Conservation (phyloP, 2,888 invertebrate genomes). For the Axea sp. region DNA sequence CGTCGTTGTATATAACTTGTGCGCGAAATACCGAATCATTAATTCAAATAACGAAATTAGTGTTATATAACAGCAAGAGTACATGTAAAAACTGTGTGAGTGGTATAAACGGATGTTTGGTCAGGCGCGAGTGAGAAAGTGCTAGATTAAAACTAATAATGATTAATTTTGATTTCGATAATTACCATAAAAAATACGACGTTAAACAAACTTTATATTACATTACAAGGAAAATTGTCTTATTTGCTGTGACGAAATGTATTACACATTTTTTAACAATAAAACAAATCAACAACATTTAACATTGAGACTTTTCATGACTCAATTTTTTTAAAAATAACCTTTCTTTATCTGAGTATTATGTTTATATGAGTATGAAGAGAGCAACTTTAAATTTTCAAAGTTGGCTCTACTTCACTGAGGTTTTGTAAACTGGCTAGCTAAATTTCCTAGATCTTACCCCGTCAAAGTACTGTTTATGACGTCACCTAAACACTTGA, state of each 20-base stretch:
- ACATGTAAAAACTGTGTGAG: constrained; percentile 21
- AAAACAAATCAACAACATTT: constrained; percentile 44
- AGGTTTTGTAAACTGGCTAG: too few species aligned
- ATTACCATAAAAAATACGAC: constrained; percentile 30
- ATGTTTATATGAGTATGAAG: too few species aligned
- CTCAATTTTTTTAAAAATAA: too few species aligned
- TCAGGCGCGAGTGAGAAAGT: constrained; percentile 8
- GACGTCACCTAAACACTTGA: too few species aligned
- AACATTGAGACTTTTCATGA: too few species aligned
- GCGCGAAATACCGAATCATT: constrained; percentile 48
- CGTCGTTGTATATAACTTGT: constrained; percentile 56
- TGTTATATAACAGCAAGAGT: constrained; percentile 44
- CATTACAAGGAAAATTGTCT: constrained; percentile 34
- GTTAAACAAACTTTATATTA: constrained; percentile 41
- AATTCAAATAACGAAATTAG: constrained; percentile 55
- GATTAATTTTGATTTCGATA: constrained; percentile 33
- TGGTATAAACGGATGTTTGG: too few species aligned
- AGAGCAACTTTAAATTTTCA: too few species aligned
- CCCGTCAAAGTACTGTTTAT: too few species aligned
- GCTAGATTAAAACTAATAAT: constrained; percentile 29
- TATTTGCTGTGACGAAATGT: constrained; percentile 54
- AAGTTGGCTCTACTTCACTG: too few species aligned
- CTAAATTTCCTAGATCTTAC: too few species aligned
- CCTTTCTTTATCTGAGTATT: too few species aligned
- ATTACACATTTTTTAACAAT: constrained; percentile 57